A percentile compares a stretch with the other conserved stretches of the same genome.
phyloP scores from a whole-genome alignment of 2,888 invertebrate genomes.

The Drosophila falleni region DNA sequence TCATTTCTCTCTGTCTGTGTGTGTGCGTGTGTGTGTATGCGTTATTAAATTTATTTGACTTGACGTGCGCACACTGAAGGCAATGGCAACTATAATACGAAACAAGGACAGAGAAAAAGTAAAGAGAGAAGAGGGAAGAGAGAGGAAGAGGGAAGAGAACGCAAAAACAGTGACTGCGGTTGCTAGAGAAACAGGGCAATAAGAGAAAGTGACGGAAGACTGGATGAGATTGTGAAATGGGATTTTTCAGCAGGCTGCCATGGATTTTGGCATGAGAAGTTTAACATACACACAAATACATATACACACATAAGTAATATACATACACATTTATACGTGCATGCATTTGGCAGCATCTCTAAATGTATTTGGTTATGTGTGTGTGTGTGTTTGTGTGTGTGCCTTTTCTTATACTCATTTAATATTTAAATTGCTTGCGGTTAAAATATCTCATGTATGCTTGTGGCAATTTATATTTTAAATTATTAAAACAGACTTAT shows the following conservation, averaged over 20 bases:
- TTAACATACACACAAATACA: slow-evolving; percentile 29
- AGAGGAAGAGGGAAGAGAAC: slow-evolving; percentile 8
- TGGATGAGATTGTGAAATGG: slow-evolving; percentile 50
- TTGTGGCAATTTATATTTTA: slow-evolving; percentile 79
- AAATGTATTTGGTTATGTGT: slow-evolving; percentile 27
- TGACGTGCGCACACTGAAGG: slow-evolving; percentile 66
- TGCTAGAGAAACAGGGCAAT: slow-evolving; percentile 52
- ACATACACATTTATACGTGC: not conserved
- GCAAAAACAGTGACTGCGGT: slow-evolving; percentile 38
- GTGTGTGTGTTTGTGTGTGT: slow-evolving; percentile 28
- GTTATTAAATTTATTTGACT: slow-evolving; percentile 81
- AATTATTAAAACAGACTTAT: slow-evolving; percentile 78
- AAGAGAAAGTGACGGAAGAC: slow-evolving; percentile 34
- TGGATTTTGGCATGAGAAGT: slow-evolving; percentile 40
- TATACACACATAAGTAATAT: slow-evolving; percentile 14
- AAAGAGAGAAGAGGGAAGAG: slow-evolving; percentile 6
- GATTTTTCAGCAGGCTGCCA: slow-evolving; percentile 40
- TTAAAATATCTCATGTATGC: slow-evolving; percentile 74
- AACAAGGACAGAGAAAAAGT: not conserved
- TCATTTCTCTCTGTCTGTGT: slow-evolving; percentile 12
- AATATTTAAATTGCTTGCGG: slow-evolving; percentile 81
- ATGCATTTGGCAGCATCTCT: slow-evolving; percentile 41
- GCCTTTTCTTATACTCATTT: slow-evolving; percentile 65
- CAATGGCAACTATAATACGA: slow-evolving; percentile 29
- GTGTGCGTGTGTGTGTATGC: slow-evolving; percentile 63